Conservation (phyloP, 2,797 vertebrate genomes). For the Bothrops alternatus region DNA sequence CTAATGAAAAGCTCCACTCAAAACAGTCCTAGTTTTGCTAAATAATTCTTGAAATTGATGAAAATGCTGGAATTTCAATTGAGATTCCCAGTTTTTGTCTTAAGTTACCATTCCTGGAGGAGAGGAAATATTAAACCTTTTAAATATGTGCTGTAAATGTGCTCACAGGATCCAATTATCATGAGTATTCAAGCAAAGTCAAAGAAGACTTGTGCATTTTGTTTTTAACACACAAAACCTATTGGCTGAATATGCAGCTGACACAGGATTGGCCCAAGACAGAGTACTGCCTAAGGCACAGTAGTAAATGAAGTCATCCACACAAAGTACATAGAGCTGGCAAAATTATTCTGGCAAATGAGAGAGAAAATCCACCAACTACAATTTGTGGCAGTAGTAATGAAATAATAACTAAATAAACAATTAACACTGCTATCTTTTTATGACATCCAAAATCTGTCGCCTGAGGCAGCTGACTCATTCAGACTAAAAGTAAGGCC, state of each 20-base stretch:
- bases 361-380: background rate
- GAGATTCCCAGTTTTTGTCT: background rate
- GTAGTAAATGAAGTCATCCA: background rate
- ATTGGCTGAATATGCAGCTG: background rate
- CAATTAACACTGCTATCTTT: background rate
- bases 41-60: background rate
- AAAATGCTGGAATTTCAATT: background rate
- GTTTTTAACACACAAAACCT: background rate
- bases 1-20: background rate
- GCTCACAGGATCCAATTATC: background rate
- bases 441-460: background rate
- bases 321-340: background rate
- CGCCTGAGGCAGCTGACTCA: background rate
- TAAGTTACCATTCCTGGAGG: background rate
- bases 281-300: background rate
- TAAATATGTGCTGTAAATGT: background rate
- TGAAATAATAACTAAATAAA: background rate
- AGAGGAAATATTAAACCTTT: background rate
- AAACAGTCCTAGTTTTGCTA: background rate
- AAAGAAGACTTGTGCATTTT: background rate
- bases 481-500: background rate
- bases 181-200: background rate
- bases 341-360: background rate
- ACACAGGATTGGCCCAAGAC: background rate
- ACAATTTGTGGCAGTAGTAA: background rate